Conservation (phyloP, 2,797 vertebrate species). For the Podarcis siculus region DNA sequence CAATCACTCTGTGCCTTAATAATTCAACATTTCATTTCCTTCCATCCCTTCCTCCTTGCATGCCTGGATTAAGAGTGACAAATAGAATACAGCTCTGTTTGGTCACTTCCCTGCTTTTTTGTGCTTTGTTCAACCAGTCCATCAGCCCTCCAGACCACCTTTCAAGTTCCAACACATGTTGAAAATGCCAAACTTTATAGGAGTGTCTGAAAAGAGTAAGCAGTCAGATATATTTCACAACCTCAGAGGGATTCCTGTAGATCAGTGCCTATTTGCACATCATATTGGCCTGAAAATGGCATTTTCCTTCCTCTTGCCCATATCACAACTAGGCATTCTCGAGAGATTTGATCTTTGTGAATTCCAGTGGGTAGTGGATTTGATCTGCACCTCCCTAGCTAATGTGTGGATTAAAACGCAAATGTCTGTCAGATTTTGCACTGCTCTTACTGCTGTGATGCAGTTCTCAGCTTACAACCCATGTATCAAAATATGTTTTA, state of each 20-base stretch:
- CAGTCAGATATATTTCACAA: neutral
- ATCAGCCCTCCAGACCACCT: slow-evolving; percentile 14
- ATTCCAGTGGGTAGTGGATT: neutral
- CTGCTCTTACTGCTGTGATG: neutral
- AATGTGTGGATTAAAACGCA: neutral
- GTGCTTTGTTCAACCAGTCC: slow-evolving; percentile 1
- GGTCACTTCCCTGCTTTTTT: neutral
- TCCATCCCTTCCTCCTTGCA: slow-evolving; percentile 16
- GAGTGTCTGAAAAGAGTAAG: rapidly evolving
- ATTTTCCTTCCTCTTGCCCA: slow-evolving; percentile 1
- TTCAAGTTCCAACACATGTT: neutral
- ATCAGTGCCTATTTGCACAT: neutral
- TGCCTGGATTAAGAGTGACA: slow-evolving; percentile 24
- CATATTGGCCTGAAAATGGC: neutral
- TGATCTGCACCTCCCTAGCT: neutral
- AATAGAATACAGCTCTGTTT: neutral
- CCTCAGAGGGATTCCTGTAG: neutral
- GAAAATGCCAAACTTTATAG: neutral
- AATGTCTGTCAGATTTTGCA: neutral
- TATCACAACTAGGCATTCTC: neutral
- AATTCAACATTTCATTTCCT: slow-evolving; percentile 15
- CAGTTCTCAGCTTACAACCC: neutral
- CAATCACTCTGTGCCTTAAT: slow-evolving; percentile 39
- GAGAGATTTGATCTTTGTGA: neutral
- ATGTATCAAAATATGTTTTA: neutral